Evolutionary conservation across 2,888 invertebrate species (phyloP), one percentile per base, ranked within the genome.

Genomic region (Eilema griseolum): DNA sequence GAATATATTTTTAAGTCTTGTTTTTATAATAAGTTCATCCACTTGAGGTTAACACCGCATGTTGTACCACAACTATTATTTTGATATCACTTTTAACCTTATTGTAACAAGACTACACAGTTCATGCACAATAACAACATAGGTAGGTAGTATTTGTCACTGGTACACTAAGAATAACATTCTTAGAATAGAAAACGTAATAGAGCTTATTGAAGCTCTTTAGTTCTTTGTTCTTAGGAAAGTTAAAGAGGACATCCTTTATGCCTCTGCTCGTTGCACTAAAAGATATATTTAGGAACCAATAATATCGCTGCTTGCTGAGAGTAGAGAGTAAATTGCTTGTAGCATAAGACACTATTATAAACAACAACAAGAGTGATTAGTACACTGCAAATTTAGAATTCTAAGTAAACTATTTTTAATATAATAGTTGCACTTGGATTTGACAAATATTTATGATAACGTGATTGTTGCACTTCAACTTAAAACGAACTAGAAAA

Each of bases 91-190:
- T 61, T 52, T 26, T 28, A 26, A 5, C 52, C 41, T 41, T 5
- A 64, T 41, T 37, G 46, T 46, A 63, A 64, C 41, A 14, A 28
- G 26, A 1, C 16, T 26, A 62, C 26, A 20, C 37, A 62, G 16
- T 62, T 62, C 37, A 62, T 33, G 24, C 4, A 62, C 62, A 69
- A 59, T 61, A n/a, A 62, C 33, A 41, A 68, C 8, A 26, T n/a
- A 52, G 10, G 52, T 10, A 52, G 10, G n/a, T 24, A 57, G 14
- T 63, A 46, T 60, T 31, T 46, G 69, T 65, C 31, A 24, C 14
- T 23, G 33, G 33, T 60, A 33, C 31, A 64, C 64, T 64, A 64
- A 52, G 31, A 69, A 65, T 52, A 60, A 31, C 31, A 69, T 52
- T 31, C 64, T 60, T 52, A 10, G 59, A 60, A 64, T 31, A 69